Evolutionary conservation across 1,140 invertebrate genomes (phyloP).

Genomic region (Leucophenga varia): DNA sequence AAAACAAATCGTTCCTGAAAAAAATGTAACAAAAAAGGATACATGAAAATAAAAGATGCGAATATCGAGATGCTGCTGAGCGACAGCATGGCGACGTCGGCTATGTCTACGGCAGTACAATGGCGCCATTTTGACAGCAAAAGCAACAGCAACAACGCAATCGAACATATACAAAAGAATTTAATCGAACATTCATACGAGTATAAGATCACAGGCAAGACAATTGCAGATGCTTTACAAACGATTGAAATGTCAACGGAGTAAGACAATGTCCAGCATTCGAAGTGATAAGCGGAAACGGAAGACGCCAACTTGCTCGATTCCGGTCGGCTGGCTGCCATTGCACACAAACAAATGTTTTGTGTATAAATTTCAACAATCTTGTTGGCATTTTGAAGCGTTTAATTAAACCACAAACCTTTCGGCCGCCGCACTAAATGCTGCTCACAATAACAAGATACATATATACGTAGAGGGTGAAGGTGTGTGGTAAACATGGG

Average conservation of each 20-base stretch:
- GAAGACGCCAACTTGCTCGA: too few relatives aligned
- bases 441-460: slow-evolving; percentile 6
- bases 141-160: slow-evolving; percentile 16
- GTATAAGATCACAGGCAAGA: too few relatives aligned
- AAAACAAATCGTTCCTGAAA: slow-evolving; percentile 22
- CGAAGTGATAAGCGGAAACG: too few relatives aligned
- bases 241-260: too few relatives aligned
- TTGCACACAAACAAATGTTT: slow-evolving; percentile 12
- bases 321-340: not conserved
- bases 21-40: too few relatives aligned
- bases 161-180: not conserved
- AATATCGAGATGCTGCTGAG: too few relatives aligned
- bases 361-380: too few relatives aligned
- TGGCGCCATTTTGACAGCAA: slow-evolving; percentile 14
- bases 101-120: not conserved
- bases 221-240: too few relatives aligned
- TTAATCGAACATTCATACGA: too few relatives aligned
- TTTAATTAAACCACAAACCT: slow-evolving; percentile 50
- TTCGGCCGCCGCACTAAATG: slow-evolving; percentile 27
- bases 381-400: slow-evolving; percentile 20
- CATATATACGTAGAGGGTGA: not conserved
- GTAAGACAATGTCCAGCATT: too few relatives aligned
- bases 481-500: slow-evolving; percentile 8
- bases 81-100: slow-evolving; percentile 2
- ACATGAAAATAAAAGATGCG: not conserved